Conservation (phyloP, 2,113 vertebrate species). For the Gavialis gangeticus region DNA sequence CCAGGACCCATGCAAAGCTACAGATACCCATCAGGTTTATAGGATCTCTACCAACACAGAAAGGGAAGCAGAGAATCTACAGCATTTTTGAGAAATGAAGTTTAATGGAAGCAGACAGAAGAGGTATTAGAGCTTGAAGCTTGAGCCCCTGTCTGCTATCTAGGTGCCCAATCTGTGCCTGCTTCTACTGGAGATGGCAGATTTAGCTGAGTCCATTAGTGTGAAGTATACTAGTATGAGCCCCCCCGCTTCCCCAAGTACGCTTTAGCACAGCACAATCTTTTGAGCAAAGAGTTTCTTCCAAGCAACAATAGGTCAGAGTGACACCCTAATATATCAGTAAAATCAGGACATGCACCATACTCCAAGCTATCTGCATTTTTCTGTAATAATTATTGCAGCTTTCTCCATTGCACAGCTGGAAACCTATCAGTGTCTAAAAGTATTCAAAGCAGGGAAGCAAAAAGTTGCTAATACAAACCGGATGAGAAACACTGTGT, state of each 20-base stretch:
- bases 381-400: background rate
- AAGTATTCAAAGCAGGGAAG: background rate
- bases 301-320: background rate
- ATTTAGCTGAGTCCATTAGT: fast-evolving
- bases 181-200: background rate
- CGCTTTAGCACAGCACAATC: background rate
- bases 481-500: background rate
- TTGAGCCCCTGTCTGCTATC: background rate
- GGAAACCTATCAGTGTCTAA: background rate
- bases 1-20: background rate
- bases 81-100: background rate
- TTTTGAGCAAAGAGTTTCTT: background rate
- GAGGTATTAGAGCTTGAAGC: background rate
- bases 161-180: background rate
- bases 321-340: background rate
- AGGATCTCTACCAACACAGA: fast-evolving
- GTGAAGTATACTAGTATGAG: background rate
- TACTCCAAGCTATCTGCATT: fast-evolving
- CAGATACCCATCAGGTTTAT: background rate
- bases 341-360: background rate
- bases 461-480: too few relatives aligned
- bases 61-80: background rate
- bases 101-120: background rate
- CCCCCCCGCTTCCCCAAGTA: fast-evolving
- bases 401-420: background rate